phyloP scores from a whole-genome alignment of 1,140 invertebrate genomes.

The Neodiprion fabricii region DNA sequence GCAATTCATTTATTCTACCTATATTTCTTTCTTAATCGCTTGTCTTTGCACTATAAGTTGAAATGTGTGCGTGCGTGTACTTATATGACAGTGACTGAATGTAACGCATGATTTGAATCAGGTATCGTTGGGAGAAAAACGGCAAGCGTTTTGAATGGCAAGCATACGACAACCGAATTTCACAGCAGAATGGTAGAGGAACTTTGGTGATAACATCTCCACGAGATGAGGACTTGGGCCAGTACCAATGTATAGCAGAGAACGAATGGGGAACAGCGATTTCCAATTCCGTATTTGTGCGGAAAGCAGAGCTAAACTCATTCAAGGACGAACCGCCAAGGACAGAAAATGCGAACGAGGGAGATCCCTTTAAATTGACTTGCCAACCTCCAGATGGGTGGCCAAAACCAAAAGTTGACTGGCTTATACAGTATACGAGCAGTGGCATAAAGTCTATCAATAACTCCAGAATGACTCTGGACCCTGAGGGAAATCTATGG shows the following conservation, averaged over 20 bases:
- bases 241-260: slow-evolving; percentile 97
- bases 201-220: slow-evolving; percentile 90
- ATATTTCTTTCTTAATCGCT: neutral
- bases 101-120: slow-evolving; percentile 56
- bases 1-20: neutral
- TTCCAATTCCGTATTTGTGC: slow-evolving; percentile 92
- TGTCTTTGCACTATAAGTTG: no score
- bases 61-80: neutral
- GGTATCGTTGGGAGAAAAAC: slow-evolving; percentile 96
- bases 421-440: slow-evolving; percentile 83
- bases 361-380: slow-evolving; percentile 83
- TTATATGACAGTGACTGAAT: neutral
- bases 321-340: slow-evolving; percentile 81
- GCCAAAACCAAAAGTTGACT: slow-evolving; percentile 93
- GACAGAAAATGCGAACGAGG: slow-evolving; percentile 77
- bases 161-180: slow-evolving; percentile 91
- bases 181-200: slow-evolving; percentile 88
- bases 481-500: slow-evolving; percentile 93
- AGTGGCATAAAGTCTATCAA: slow-evolving; percentile 88
- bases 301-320: slow-evolving; percentile 92
- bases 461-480: slow-evolving; percentile 90
- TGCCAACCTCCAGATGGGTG: slow-evolving; percentile 93
- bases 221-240: slow-evolving; percentile 89
- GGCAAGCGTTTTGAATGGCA: slow-evolving; percentile 90
- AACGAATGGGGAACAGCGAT: slow-evolving; percentile 95